phyloP scores from a whole-genome alignment of 2,113 vertebrate genomes.

The Osmerus mordax region DNA sequence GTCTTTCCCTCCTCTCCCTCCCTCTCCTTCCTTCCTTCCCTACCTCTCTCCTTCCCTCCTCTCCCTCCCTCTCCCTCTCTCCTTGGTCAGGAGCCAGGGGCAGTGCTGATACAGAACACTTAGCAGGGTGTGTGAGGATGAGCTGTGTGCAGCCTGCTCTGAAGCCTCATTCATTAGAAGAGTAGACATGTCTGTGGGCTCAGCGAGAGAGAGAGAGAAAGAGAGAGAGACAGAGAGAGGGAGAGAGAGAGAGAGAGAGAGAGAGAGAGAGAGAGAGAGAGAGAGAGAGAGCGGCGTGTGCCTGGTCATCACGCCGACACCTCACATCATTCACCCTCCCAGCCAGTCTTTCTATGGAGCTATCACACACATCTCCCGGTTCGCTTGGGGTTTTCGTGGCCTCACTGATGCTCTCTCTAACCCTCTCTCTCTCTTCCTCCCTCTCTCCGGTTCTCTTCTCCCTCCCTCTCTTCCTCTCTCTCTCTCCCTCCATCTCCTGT shows the following conservation, averaged over 20 bases:
- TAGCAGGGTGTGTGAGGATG: too few species aligned
- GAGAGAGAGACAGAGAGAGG: too few species aligned
- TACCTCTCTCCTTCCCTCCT: neutral
- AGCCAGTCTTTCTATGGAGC: constrained; percentile 21
- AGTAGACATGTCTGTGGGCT: constrained; percentile 31
- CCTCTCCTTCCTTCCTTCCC: neutral
- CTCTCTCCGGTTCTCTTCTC: too few species aligned
- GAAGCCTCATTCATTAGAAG: constrained; percentile 39
- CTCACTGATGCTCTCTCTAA: constrained; percentile 1
- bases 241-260: too few species aligned
- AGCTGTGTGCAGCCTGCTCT: too few species aligned
- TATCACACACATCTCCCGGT: constrained; percentile 38
- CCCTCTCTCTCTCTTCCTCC: constrained; percentile 11
- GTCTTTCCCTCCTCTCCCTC: neutral
- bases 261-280: too few species aligned
- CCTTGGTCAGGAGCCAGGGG: constrained; percentile 26
- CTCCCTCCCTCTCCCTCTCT: neutral
- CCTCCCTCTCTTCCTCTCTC: too few species aligned
- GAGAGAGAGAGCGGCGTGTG: constrained; percentile 11
- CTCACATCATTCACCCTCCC: constrained; percentile 26
- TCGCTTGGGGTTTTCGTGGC: constrained; percentile 25
- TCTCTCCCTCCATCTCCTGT: neutral
- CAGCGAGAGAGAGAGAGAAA: neutral
- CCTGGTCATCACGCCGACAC: constrained; percentile 10
- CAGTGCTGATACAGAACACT: constrained; percentile 3